A percentile compares a stretch with the other conserved stretches of the same genome.
phyloP scores from a whole-genome alignment of 1,140 invertebrate species.

The Plodia interpunctella region DNA sequence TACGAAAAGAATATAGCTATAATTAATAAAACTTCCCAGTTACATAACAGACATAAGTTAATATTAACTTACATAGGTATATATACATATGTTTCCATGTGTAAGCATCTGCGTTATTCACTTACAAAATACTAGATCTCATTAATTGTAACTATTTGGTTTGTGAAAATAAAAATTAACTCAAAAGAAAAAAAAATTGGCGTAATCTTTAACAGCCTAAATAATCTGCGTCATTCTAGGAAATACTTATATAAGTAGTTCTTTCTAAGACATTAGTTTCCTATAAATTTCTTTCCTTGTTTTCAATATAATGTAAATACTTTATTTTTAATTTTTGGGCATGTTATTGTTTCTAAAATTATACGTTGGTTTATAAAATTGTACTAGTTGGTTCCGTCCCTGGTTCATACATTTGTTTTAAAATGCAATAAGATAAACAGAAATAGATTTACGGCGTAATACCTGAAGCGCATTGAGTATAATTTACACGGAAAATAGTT shows the following conservation, averaged over 20 bases:
- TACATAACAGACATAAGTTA: background rate
- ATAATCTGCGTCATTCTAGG: too few relatives aligned
- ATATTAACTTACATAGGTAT: background rate
- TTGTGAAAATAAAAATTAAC: slow-evolving; percentile 18
- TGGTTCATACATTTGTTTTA: background rate
- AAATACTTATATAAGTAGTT: too few relatives aligned
- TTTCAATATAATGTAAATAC: too few relatives aligned
- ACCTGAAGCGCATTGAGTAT: background rate
- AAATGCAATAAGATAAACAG: background rate
- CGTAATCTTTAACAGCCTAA: too few relatives aligned
- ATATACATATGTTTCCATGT: slow-evolving; percentile 3
- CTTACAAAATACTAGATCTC: slow-evolving; percentile 48
- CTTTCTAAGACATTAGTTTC: too few relatives aligned
- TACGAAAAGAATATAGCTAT: background rate
- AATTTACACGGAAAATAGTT: background rate
- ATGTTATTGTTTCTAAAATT: background rate
- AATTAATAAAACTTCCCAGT: background rate
- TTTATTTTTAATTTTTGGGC: too few relatives aligned
- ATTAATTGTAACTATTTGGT: slow-evolving; percentile 44
- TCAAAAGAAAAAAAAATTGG: too few relatives aligned
- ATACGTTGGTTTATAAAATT: background rate
- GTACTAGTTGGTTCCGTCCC: background rate
- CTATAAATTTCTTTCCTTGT: too few relatives aligned
- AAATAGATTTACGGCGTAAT: background rate
- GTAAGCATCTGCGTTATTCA: slow-evolving; percentile 20